Conservation (phyloP, 2,113 vertebrate species). For the Ginglymostoma cirratum region DNA sequence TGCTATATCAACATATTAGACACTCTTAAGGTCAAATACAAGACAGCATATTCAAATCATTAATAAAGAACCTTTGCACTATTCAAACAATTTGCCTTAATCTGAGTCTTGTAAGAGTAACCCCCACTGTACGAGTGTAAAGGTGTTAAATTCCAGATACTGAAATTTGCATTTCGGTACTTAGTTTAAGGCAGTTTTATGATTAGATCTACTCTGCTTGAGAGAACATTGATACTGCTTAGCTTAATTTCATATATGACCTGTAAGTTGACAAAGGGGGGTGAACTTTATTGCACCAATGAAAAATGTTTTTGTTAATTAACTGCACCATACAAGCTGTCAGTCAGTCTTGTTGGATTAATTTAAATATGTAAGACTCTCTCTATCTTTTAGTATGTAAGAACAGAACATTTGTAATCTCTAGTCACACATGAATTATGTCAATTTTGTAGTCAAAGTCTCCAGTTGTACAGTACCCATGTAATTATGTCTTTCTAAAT, state of each 20-base stretch:
- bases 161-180: not conserved
- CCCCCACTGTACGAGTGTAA: not conserved
- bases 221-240: not conserved
- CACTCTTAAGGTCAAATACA: not conserved
- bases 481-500: not conserved
- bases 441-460: not conserved
- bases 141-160: not conserved
- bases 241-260: no score
- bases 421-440: not conserved
- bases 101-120: not conserved
- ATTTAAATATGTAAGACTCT: not conserved
- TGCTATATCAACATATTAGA: not conserved
- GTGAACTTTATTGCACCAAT: not conserved
- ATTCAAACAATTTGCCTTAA: not conserved
- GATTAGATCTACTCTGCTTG: not conserved
- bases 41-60: not conserved
- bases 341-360: not conserved
- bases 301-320: not conserved
- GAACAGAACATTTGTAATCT: not conserved
- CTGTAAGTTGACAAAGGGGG: not conserved
- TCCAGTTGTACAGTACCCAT: not conserved
- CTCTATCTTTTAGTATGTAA: not conserved
- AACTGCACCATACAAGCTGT: not conserved
- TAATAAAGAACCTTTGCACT: not conserved
- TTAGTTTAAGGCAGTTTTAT: not conserved